Conservation (phyloP, 2,888 invertebrate genomes). For the Syrista parreyssii region DNA sequence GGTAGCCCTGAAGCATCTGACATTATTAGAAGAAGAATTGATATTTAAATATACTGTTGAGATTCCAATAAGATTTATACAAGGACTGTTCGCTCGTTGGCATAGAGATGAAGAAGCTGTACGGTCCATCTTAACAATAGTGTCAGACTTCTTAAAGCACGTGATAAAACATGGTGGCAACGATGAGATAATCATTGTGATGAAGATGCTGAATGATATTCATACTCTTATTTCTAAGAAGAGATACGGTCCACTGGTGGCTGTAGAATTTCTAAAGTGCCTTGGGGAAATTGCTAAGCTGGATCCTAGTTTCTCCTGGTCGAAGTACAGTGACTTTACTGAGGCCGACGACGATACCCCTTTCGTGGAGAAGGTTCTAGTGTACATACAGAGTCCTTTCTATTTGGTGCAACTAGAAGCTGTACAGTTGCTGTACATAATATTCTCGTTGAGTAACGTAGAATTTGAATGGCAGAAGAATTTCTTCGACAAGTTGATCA, state of each 20-base stretch:
- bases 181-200: constrained; percentile 9
- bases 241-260: constrained; percentile 60
- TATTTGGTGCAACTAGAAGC: constrained; percentile 64
- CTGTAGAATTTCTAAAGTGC: constrained; percentile 62
- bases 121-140: constrained; percentile 53
- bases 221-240: constrained; percentile 27
- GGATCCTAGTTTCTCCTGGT: constrained; percentile 46
- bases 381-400: constrained; percentile 60
- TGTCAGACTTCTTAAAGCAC: constrained; percentile 47
- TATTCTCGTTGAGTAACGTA: constrained; percentile 50
- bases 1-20: constrained; percentile 54
- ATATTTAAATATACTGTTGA: constrained; percentile 43
- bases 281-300: constrained; percentile 60
- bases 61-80: constrained; percentile 49
- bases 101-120: constrained; percentile 55
- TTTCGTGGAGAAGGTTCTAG: constrained; percentile 33
- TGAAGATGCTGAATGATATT: constrained; percentile 7
- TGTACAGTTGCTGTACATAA: constrained; percentile 56
- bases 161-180: constrained; percentile 7
- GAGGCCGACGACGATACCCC: constrained; percentile 34
- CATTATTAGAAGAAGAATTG: constrained; percentile 40
- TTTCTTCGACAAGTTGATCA: constrained; percentile 58
- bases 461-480: constrained; percentile 44
- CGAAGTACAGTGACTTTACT: constrained; percentile 39
- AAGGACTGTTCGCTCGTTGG: constrained; percentile 51